Conservation (phyloP, 2,113 vertebrate genomes). For the Pelvicachromis taeniatus region DNA sequence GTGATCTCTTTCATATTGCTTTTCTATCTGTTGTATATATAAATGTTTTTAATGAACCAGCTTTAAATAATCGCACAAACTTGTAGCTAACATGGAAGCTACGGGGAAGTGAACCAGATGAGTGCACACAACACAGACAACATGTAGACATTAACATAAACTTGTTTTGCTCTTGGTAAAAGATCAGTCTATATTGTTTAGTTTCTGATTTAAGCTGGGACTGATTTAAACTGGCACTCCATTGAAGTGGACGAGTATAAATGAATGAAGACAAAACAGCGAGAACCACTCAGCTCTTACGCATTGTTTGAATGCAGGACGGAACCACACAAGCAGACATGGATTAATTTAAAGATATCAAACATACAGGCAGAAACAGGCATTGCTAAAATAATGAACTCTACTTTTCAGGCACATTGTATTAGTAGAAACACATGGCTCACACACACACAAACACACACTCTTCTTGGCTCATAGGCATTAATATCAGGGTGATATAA, state of each 20-base stretch:
- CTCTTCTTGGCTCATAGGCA: conserved; percentile 28
- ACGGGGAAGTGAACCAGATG: neutral
- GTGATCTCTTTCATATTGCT: neutral
- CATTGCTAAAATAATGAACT: neutral
- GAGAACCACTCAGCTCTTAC: neutral
- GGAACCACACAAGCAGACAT: neutral
- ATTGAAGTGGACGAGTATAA: neutral
- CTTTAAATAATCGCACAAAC: neutral
- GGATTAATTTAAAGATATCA: neutral
- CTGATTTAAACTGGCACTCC: neutral
- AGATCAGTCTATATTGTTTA: neutral
- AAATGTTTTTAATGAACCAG: rapidly evolving
- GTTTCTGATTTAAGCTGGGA: neutral
- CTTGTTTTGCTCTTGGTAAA: neutral
- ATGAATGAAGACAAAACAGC: neutral
- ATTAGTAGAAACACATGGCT: conserved; percentile 14
- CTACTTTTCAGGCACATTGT: neutral
- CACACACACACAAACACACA: conserved; percentile 1
- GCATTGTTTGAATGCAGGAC: neutral
- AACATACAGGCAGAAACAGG: neutral
- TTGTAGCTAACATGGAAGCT: neutral
- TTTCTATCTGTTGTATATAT: neutral
- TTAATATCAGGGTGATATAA: conserved; percentile 57
- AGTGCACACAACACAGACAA: neutral
- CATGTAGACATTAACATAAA: neutral